Base-by-base conservation (phyloP, 2,888 invertebrate species). In the Mystacides longicornis region DNA sequence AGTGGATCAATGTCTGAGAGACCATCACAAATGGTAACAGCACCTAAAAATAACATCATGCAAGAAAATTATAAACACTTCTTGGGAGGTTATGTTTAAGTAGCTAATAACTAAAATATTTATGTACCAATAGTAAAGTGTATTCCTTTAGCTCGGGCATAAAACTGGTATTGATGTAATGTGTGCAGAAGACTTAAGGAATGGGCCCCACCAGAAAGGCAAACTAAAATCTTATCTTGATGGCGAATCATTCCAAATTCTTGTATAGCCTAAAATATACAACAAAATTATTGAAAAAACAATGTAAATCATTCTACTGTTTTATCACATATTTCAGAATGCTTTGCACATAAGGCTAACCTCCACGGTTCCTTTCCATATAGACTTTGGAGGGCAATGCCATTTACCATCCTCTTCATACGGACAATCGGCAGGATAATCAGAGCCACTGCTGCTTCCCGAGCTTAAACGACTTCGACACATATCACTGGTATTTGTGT, bases 161-260 rank as follows among this genome's bases (percentile, higher is more conserved):
- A 86, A 69, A 83, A 87, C 73, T 89, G 88, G 70, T 91, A 91
- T 68, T 93, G 92, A 53, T 87, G 83, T 64, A 94, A 73, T 1
- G 88, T 85, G 68, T 94, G 93, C 0, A 94, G 74, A 9, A 94
- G 74, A 1, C 88, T 86, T n/a, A 93, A 72, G 0, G 93, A 93
- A 66, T 89, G 86, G 62, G 87, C 86, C 2, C 89, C 89, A 0
- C 89, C 91, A 0, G 92, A 91, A 46, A 94, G 73, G 67, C 93
- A 93, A 14, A 93, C 84, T 66, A 94, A 75, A 16, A 93, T 83
- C 59, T 85, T 81, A 69, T 94, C 93, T 2, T 88, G 89, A 62
- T 89, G 82, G 52, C 82, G 78, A 55, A 94, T 81, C 93, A 93
- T 93, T 60, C 83, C 81, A 71, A 83, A 91, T 66, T 91, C 89